A percentile compares a stretch with the other conserved stretches of the same genome.
Conservation (phyloP, 2,113 vertebrate species). For the Myotis yumanensis region DNA sequence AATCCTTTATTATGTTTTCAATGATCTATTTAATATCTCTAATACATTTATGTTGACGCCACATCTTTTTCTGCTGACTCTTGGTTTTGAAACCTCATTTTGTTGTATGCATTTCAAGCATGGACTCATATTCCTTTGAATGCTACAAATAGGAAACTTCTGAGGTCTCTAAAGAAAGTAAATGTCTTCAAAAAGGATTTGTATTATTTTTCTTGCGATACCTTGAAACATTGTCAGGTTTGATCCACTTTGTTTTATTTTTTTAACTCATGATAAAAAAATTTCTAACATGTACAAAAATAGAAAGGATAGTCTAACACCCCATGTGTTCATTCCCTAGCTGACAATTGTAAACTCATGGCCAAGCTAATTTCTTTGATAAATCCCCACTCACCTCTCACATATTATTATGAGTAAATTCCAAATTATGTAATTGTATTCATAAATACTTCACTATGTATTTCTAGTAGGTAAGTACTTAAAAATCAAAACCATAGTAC, state of each 20-base stretch:
- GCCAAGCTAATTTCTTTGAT: not conserved
- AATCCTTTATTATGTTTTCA: not conserved
- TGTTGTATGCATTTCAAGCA: not conserved
- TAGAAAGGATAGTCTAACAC: not conserved
- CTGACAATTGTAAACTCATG: not conserved
- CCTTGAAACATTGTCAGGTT: not conserved
- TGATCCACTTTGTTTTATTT: not conserved
- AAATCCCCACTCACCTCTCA: not conserved
- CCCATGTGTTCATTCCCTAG: not conserved
- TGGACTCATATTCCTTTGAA: not conserved
- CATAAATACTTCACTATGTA: not conserved
- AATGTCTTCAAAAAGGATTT: not conserved
- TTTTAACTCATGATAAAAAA: not conserved
- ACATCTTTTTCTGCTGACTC: not conserved
- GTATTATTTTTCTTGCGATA: not conserved
- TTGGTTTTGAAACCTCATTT: slow-evolving; percentile 37
- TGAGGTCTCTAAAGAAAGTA: not conserved
- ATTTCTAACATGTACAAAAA: not conserved
- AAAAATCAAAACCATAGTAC: not conserved
- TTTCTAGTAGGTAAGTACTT: not conserved
- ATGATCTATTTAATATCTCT: not conserved
- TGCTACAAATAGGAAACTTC: not conserved
- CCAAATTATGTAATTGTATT: not conserved
- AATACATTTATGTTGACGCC: slow-evolving; percentile 7
- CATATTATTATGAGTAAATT: not conserved